Percentiles rank a stretch among this genome's conserved stretches.
phyloP scores from a whole-genome alignment of 2,113 vertebrate species.

The Oncorhynchus keta region DNA sequence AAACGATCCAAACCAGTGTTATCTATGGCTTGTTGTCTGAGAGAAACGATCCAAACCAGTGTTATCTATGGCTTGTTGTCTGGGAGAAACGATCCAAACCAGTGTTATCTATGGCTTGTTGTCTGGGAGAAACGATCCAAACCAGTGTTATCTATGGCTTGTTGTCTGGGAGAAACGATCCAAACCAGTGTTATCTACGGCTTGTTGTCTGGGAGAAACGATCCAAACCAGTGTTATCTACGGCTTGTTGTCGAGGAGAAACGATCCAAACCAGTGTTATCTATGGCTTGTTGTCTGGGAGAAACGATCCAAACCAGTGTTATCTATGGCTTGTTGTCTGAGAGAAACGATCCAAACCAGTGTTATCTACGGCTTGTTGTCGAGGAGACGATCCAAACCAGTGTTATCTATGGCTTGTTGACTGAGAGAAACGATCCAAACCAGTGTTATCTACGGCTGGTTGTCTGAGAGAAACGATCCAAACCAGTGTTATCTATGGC shows the following conservation, averaged over 20 bases:
- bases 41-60: slow-evolving; percentile 46
- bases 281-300: slow-evolving; percentile 20
- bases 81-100: slow-evolving; percentile 36
- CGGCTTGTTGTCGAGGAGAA: slow-evolving; percentile 35
- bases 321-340: slow-evolving; percentile 38
- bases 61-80: slow-evolving; percentile 44
- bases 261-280: slow-evolving; percentile 55
- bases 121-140: slow-evolving; percentile 18
- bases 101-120: slow-evolving; percentile 49
- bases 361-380: slow-evolving; percentile 48
- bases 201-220: slow-evolving; percentile 6
- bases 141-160: slow-evolving; percentile 55
- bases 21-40: slow-evolving; percentile 38
- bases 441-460: slow-evolving; percentile 55
- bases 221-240: slow-evolving; percentile 55
- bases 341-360: slow-evolving; percentile 38
- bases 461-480: slow-evolving; percentile 32
- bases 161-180: slow-evolving; percentile 15
- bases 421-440: slow-evolving; percentile 23
- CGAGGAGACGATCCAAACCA: slow-evolving; percentile 32
- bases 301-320: slow-evolving; percentile 50
- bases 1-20: slow-evolving; percentile 53
- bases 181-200: slow-evolving; percentile 53
- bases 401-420: slow-evolving; percentile 44
- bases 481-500: slow-evolving; percentile 63